Base-by-base conservation (phyloP, 2,888 invertebrate species). In the Meghimatium bilineatum region DNA sequence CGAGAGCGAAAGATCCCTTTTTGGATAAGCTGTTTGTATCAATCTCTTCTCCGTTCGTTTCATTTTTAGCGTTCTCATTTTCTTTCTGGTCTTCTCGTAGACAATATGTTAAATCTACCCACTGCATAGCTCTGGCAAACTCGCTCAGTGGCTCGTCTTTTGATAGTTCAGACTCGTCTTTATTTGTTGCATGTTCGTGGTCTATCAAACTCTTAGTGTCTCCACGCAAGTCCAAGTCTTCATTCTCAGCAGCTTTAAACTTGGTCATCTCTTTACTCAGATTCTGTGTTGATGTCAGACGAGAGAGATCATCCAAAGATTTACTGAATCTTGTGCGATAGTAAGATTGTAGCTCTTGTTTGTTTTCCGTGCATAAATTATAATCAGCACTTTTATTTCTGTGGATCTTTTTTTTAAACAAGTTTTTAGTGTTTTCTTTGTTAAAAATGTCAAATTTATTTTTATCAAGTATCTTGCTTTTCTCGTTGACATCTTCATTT, bases 51-150 rank as follows among this genome's bases (percentile, higher is more conserved):
- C 29, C 34, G 10, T 75, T 66, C 1, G 20, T 20, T 36, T 78
- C 78, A 23, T 49, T 63, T 20, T 72, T 56, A 5, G 26, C 44
- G n/a, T 29, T 71, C 49, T 76, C 77, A 32, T 44, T 60, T 2
- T 71, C 78, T 44, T 49, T 38, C 0, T 78, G 56, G 26, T 80
- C 56, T 52, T 74, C 80, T 14, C 66, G 12, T 20, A 74, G 77
- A 32, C 84, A 84, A 23, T 80, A 84, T 12, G 84, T 84, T 34
- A 84, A 80, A 29, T 84, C 84, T 26, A 84, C 80, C 84, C 84
- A 84, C 56, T 84, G 80, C 84, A 84, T 79, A 29, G 67, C 66
- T 29, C 49, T 60, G n/a, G 80, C 79, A 44, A 84, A 80, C 44
- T 80, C 84, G 78, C 84, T 84, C 34, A 72, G 1, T 20, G 84